phyloP scores from a whole-genome alignment of 2,113 vertebrate genomes.

The Eulemur macaco region DNA sequence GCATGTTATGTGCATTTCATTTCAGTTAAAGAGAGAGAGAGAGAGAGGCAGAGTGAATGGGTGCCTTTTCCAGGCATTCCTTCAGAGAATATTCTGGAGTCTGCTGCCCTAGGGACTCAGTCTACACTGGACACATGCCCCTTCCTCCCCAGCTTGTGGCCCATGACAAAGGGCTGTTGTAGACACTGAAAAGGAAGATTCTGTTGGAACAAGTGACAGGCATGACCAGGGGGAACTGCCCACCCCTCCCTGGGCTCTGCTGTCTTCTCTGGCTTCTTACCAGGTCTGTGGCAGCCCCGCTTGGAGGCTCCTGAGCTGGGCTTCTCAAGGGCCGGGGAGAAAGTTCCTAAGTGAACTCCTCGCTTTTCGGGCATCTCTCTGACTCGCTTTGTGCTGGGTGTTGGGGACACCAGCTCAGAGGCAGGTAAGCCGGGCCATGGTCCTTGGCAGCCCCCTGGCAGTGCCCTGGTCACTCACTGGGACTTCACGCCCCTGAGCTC shows the following conservation, averaged over 20 bases:
- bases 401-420: background rate
- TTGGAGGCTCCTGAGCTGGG: background rate
- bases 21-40: background rate
- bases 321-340: background rate
- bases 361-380: accelerated
- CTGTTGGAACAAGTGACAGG: background rate
- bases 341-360: background rate
- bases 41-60: background rate
- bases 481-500: background rate
- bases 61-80: background rate
- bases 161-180: background rate
- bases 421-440: background rate
- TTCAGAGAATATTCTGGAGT: background rate
- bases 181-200: background rate
- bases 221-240: background rate
- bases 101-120: background rate
- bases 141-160: background rate
- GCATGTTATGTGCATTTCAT: background rate
- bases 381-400: background rate
- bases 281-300: accelerated
- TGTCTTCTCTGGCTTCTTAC: background rate
- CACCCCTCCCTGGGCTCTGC: no score
- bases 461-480: background rate
- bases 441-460: background rate
- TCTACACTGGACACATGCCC: background rate